A percentile compares a stretch with the other conserved stretches of the same genome.
phyloP scores from a whole-genome alignment of 1,140 invertebrate species.

The Lineus longissimus region DNA sequence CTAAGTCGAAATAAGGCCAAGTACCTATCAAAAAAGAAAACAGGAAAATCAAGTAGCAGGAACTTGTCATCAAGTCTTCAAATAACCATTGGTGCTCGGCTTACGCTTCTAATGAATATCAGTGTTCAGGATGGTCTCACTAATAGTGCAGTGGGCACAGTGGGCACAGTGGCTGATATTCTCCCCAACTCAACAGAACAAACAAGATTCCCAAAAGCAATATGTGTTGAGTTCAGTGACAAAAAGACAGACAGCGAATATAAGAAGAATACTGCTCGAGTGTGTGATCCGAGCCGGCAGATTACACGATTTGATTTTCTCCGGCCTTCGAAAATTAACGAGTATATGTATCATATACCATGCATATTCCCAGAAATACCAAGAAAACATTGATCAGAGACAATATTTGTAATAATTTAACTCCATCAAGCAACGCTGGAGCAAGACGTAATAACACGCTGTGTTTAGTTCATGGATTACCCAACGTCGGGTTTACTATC shows the following conservation, averaged over 20 bases:
- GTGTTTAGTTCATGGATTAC: neutral
- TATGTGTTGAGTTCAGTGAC: slow-evolving; percentile 15
- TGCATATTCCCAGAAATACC: too few relatives aligned
- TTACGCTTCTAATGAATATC: slow-evolving; percentile 14
- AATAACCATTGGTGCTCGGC: slow-evolving; percentile 11
- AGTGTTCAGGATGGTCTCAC: slow-evolving; percentile 10
- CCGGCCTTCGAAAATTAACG: too few relatives aligned
- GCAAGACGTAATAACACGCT: neutral
- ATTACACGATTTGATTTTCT: too few relatives aligned
- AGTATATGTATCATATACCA: too few relatives aligned
- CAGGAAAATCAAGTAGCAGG: too few relatives aligned
- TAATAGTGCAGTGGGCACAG: slow-evolving; percentile 11
- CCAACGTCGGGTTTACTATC: neutral
- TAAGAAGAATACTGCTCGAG: too few relatives aligned
- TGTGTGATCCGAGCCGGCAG: too few relatives aligned
- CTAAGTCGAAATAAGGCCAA: neutral
- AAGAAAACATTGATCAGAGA: too few relatives aligned
- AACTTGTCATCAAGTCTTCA: neutral
- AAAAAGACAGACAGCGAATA: neutral
- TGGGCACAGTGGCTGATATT: too few relatives aligned
- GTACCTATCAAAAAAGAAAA: neutral
- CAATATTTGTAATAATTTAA: too few relatives aligned
- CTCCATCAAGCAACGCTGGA: neutral
- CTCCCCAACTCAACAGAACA: too few relatives aligned
- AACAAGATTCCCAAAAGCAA: too few relatives aligned